These are phyloP conservation scores for Lasioglossum morio DNA, from an alignment of 2,888 invertebrate species.

Conservation along the genomic window DNA sequence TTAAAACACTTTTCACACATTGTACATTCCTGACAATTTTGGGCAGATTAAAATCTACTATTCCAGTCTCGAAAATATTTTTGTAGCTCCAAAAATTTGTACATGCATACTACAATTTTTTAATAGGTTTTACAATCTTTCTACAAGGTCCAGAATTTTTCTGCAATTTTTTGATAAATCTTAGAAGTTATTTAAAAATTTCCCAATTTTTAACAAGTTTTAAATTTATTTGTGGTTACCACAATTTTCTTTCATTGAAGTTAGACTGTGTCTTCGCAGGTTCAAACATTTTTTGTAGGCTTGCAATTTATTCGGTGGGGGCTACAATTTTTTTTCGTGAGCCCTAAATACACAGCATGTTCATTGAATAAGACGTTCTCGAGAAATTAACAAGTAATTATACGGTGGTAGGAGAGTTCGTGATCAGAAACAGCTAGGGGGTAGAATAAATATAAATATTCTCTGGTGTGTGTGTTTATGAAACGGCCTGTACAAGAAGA, in stretches of 20 bases:
- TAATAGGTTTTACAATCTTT: background rate
- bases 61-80: background rate
- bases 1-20: background rate
- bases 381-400: background rate
- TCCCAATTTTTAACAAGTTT: background rate
- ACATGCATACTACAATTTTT: background rate
- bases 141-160: rapidly evolving
- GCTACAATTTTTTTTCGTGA: background rate
- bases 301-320: background rate
- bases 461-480: background rate
- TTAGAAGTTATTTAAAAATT: background rate
- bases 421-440: background rate
- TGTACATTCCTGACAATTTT: background rate
- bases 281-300: background rate
- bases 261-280: background rate
- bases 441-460: background rate
- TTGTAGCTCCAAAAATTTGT: too few species aligned
- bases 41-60: background rate
- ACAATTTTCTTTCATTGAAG: background rate
- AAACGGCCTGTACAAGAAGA: constrained; percentile 11
- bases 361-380: background rate
- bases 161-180: background rate
- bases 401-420: background rate
- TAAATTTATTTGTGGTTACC: rapidly evolving
- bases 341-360: background rate